Base-by-base conservation (phyloP, 2,888 invertebrate genomes). In the Omphaloscelis lunosa region DNA sequence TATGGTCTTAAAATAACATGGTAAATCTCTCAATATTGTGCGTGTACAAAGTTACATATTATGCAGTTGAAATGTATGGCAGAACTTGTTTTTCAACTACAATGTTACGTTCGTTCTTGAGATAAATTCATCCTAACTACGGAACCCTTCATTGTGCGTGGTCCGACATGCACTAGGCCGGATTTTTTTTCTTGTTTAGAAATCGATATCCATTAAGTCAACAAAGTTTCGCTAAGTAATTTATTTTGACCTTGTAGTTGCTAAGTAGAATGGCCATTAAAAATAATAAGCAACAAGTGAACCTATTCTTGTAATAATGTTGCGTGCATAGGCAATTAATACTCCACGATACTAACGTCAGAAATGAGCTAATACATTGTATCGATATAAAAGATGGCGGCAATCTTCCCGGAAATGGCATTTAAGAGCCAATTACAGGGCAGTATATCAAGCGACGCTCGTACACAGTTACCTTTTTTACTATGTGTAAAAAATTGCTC, bases 281-380 rank as follows among this genome's bases (percentile, higher is more conserved):
- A 73, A 62, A 34, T 6, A 34, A 56, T 23, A 59, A 20, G 39
- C 51, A 75, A 66, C 58, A 51, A 59, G 11, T 45, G 20, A 27
- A 66, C 5, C 15, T 9, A 29, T 34, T 53, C 29, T 51, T 3
- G 34, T 58, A 53, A 68, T 17, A 56, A 48, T 45, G 11, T 68
- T 41, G 62, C 75, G 75, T 80, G 79, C 45, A 20, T 48, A 17
- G 5, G 15, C 65, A 79, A 79, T 79, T 58, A 62, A 67, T 62
- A 41, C 0, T 15, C 6, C n/a, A 29, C 29, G 9, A n/a, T 34
- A 61, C 58, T n/a, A 65, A 53, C 41, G 29, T 66, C 45, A 79
- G 15, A 29, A n/a, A 29, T n/a, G 3, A 63, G 1, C 23, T 45
- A 27, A 34, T 59, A 81, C 81, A 63, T 51, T 81, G 75, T 81